Evolutionary conservation across 1,140 invertebrate species (phyloP), one percentile per base, ranked within the genome.

Genomic region (Papilio machaon): DNA sequence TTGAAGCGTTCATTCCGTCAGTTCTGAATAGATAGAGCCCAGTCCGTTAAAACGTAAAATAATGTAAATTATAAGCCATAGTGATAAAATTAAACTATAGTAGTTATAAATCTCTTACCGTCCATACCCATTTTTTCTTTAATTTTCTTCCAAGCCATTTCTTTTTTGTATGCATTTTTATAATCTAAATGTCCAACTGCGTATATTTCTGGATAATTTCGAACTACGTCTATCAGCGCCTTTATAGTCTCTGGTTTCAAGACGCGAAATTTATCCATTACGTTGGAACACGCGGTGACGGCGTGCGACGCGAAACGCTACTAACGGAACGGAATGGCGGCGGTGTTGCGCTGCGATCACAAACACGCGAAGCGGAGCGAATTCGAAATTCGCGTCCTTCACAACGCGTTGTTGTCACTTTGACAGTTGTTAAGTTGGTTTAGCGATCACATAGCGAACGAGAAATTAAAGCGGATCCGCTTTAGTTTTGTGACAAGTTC

Each of bases 191-290:
- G 60, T 23, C 23, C 23, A 64, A 30, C 23, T 23, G 60, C 23
- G 11, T 64, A 64, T 30, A 64, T 64, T 30, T 64, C 60, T 23
- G 60, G 60, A 19, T 64, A 64, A 64, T 64, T 64, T 13, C 60
- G 60, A 30, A 64, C 9, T 2, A 64, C 23, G 4, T 64, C 23
- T 64, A 64, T 30, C 30, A 64, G 23, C 9, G 13, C 10, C 30
- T 64, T 35, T 64, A 64, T 30, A 1, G 19, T 30, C 13, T 64
- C 23, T 30, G 23, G 19, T 64, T 64, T 30, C 23, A 64, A 19
- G 54, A 58, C 54, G 54, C 54, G 54, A 58, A 19, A 58, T 19
- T 64, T 64, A 64, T 60, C 58, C 58, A 64, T 58, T 3, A 17
- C n/a, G 54, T 5, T 9, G n/a, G 17, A 30, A 30, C 60, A 64